Conservation (phyloP, 2,113 vertebrate genomes). For the Thinocorus orbignyianus region DNA sequence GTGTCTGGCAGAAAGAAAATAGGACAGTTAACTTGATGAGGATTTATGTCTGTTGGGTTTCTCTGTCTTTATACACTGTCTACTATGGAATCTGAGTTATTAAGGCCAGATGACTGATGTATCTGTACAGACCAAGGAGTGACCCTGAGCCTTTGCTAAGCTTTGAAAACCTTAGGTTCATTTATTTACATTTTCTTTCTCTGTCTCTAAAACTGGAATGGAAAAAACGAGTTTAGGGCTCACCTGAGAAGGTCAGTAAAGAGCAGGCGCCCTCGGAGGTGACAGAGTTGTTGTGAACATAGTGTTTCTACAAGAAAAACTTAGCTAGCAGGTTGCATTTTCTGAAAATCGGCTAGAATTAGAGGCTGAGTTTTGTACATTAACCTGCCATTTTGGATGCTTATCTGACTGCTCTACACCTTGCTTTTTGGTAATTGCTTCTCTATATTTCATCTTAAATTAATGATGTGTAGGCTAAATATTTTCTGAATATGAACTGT, state of each 20-base stretch:
- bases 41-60: constrained; percentile 17
- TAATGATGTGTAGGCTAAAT: not conserved
- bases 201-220: not conserved
- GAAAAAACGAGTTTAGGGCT: not conserved
- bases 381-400: not conserved
- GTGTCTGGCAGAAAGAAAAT: not conserved
- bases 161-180: not conserved
- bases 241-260: not conserved
- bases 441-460: not conserved
- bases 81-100: not conserved
- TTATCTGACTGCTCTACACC: not conserved
- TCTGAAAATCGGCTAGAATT: not conserved
- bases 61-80: not conserved
- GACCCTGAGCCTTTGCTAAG: not conserved
- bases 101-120: not conserved
- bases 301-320: not conserved
- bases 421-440: not conserved
- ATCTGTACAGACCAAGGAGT: not conserved
- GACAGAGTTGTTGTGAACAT: not conserved
- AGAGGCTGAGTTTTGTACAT: not conserved
- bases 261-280: not conserved
- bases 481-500: not conserved
- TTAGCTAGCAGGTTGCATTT: accelerated
- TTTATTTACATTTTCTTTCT: constrained; percentile 38
- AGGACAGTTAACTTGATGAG: not conserved